These are phyloP conservation scores for Sycon ciliatum DNA, from an alignment of 37 sponge, comb jelly and placozoan species.

Conservation along the genomic window DNA sequence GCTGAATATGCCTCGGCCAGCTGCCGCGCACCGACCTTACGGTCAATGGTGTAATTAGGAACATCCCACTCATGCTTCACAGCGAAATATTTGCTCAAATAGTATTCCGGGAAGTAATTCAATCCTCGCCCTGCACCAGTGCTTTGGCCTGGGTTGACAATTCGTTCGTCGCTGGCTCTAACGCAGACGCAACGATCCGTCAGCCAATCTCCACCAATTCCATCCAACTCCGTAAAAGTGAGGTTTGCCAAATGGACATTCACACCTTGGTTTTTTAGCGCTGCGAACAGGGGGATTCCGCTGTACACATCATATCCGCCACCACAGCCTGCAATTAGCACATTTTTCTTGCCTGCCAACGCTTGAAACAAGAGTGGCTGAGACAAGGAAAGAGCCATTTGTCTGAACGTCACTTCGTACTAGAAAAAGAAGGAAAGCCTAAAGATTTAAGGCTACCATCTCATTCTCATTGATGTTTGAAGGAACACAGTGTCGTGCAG, in stretches of 20 bases:
- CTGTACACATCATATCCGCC: slow-evolving; percentile 62
- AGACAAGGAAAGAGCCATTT: background rate
- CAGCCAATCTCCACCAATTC: background rate
- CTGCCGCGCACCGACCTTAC: slow-evolving; percentile 33
- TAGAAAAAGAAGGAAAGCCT: too few relatives aligned
- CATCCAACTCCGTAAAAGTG: slow-evolving; percentile 35
- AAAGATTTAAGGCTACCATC: too few relatives aligned
- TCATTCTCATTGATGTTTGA: too few relatives aligned
- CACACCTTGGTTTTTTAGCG: slow-evolving; percentile 39
- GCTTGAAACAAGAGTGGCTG: slow-evolving; percentile 43
- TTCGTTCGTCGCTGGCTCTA: too few relatives aligned
- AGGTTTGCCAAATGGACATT: slow-evolving; percentile 43
- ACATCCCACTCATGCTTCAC: slow-evolving; percentile 29
- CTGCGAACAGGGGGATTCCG: slow-evolving; percentile 50
- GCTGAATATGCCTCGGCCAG: slow-evolving; percentile 35
- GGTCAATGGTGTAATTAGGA: slow-evolving; percentile 40
- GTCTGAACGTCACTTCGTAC: background rate
- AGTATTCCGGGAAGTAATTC: slow-evolving; percentile 57
- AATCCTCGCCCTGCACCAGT: too few relatives aligned
- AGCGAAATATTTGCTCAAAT: slow-evolving; percentile 38
- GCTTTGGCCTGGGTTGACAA: too few relatives aligned
- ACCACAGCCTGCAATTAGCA: slow-evolving; percentile 52
- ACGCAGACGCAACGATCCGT: background rate
- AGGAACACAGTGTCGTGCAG: too few relatives aligned
- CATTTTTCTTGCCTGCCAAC: slow-evolving; percentile 16